phyloP scores from a whole-genome alignment of 2,888 invertebrate genomes.

The Boloria selene region DNA sequence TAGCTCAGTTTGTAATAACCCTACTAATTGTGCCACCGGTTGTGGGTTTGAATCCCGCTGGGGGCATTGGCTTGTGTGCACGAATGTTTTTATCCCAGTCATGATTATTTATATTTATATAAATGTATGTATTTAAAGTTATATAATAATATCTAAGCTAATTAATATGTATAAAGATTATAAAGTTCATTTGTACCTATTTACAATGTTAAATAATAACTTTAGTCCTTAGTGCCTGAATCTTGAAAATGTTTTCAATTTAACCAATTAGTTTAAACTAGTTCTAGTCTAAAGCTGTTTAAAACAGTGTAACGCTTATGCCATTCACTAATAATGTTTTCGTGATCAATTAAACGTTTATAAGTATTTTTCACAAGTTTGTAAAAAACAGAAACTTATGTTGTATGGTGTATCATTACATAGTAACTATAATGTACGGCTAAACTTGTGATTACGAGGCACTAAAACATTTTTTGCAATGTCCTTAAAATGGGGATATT shows the following conservation, averaged over 20 bases:
- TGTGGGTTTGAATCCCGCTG: too few relatives aligned
- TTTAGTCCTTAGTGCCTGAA: background rate
- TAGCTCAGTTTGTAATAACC: too few relatives aligned
- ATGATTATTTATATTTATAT: too few relatives aligned
- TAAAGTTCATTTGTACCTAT: too few relatives aligned
- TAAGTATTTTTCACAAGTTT: slow-evolving; percentile 5
- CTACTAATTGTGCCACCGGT: too few relatives aligned
- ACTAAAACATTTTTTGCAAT: background rate
- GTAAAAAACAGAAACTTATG: background rate
- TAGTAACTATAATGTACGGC: background rate
- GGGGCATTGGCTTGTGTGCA: too few relatives aligned
- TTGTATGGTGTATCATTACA: background rate
- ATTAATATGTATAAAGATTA: too few relatives aligned
- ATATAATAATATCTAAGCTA: too few relatives aligned
- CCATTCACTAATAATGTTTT: slow-evolving; percentile 35
- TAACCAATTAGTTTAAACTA: slow-evolving; percentile 33
- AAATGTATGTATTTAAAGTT: too few relatives aligned
- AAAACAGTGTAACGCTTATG: slow-evolving; percentile 29
- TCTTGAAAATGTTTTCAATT: slow-evolving; percentile 7
- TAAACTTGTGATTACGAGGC: background rate
- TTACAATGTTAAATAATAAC: too few relatives aligned
- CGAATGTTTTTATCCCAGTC: too few relatives aligned
- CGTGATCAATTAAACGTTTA: slow-evolving; percentile 32
- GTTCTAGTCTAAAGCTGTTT: slow-evolving; percentile 24
- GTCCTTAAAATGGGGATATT: background rate